Conservation (phyloP, 2,113 vertebrate genomes). For the Aphelocoma coerulescens region DNA sequence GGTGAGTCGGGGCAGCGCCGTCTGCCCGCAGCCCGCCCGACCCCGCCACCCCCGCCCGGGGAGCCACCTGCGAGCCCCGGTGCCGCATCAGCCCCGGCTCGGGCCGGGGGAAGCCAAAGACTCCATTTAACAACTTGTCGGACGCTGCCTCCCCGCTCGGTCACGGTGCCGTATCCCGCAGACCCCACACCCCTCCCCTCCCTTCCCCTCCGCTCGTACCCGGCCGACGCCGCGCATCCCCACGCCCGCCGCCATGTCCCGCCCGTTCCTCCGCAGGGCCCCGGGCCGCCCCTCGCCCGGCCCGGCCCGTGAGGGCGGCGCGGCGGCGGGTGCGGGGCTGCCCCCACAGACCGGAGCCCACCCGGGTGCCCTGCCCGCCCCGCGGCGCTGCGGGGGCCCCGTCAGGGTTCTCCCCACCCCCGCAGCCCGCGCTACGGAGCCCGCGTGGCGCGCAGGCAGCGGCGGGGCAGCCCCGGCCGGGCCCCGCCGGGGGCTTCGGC, state of each 20-base stretch:
- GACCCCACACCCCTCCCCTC: accelerated
- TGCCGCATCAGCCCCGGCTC: background rate
- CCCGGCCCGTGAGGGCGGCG: no score
- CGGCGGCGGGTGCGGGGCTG: background rate
- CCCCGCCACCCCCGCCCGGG: background rate
- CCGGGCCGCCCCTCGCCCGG: background rate
- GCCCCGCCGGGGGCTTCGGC: no score
- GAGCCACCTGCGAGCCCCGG: background rate
- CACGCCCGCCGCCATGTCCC: background rate
- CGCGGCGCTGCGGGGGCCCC: no score
- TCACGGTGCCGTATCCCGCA: background rate
- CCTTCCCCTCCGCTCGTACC: background rate
- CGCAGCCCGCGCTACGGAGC: background rate
- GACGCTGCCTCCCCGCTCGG: no score
- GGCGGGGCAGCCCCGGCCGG: no score
- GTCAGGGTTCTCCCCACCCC: background rate
- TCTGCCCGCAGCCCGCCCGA: background rate
- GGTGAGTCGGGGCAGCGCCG: background rate
- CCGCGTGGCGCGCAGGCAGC: no score
- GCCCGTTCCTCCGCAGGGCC: background rate
- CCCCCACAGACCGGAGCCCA: no score
- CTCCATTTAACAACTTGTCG: background rate
- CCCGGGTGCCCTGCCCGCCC: no score
- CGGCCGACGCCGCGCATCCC: background rate
- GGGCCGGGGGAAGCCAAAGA: background rate